Evolutionary conservation across 23 tunicate genomes (phyloP).

Genomic region (Ciona savignyi): DNA sequence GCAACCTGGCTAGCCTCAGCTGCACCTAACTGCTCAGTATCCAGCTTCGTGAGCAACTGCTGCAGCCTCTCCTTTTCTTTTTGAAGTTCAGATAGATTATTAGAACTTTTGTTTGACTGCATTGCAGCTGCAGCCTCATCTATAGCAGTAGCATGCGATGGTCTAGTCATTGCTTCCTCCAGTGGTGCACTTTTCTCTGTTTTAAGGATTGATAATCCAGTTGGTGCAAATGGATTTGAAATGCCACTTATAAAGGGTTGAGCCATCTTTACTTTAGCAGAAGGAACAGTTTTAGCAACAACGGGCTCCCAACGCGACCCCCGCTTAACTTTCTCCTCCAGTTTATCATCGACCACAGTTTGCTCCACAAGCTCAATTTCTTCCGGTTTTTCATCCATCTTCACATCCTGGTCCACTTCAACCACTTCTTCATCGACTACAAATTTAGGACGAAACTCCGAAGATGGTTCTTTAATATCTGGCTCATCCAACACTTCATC

Average conservation of each 20-base stretch:
- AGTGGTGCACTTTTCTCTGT: background rate
- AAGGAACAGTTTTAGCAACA: background rate
- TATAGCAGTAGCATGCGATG: too few relatives aligned
- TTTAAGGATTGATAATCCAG: background rate
- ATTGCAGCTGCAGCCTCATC: background rate
- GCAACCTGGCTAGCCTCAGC: conserved; percentile 61
- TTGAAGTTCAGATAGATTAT: conserved; percentile 32
- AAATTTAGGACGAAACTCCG: conserved; percentile 27
- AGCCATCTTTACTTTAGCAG: background rate
- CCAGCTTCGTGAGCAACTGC: conserved; percentile 52
- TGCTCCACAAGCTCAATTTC: background rate
- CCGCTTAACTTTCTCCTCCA: background rate
- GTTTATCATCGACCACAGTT: background rate
- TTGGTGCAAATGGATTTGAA: background rate
- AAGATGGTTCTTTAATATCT: conserved; percentile 32
- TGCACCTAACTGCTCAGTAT: conserved; percentile 49
- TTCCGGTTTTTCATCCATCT: background rate
- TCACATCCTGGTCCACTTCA: conserved; percentile 14
- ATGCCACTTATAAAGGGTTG: background rate
- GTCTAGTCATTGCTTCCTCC: background rate
- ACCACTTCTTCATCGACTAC: conserved; percentile 37
- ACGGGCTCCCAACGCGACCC: background rate
- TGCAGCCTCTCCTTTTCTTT: conserved; percentile 60
- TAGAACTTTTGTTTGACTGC: too few relatives aligned
- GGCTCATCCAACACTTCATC: conserved; percentile 24